Evolutionary conservation across 2,888 invertebrate species (phyloP).

Genomic region (Caenorhabditis plicata): DNA sequence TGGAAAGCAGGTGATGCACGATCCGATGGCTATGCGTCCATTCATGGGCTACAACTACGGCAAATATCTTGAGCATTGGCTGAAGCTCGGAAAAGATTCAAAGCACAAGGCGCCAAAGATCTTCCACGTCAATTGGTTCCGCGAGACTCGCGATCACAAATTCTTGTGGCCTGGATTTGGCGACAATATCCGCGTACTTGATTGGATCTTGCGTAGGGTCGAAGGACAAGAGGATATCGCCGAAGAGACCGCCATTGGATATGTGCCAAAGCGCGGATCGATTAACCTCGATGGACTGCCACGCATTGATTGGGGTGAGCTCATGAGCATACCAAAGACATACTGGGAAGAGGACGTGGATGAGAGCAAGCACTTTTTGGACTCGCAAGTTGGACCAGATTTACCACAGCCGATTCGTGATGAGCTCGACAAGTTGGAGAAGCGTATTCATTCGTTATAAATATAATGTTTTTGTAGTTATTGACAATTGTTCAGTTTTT

Average conservation of each 20-base stretch:
- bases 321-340: slow-evolving; percentile 84
- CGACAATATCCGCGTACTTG: slow-evolving; percentile 91
- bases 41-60: slow-evolving; percentile 99
- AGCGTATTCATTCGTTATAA: slow-evolving; percentile 58
- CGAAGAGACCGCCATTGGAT: slow-evolving; percentile 72
- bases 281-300: slow-evolving; percentile 78
- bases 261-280: slow-evolving; percentile 67
- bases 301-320: slow-evolving; percentile 76
- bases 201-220: slow-evolving; percentile 85
- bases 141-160: slow-evolving; percentile 72
- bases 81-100: slow-evolving; percentile 74
- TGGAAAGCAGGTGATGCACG: slow-evolving; percentile 88
- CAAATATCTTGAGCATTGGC: slow-evolving; percentile 89
- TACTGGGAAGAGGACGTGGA: slow-evolving; percentile 85
- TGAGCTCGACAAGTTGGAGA: slow-evolving; percentile 62
- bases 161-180: slow-evolving; percentile 99
- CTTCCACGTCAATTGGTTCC: slow-evolving; percentile 99
- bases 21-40: slow-evolving; percentile 98
- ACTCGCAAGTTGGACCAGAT: slow-evolving; percentile 74
- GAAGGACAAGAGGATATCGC: slow-evolving; percentile 70
- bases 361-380: slow-evolving; percentile 84
- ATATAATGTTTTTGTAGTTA: no score
- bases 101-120: slow-evolving; percentile 79
- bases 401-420: slow-evolving; percentile 58
- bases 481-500: no score